These are phyloP conservation scores for Plodia interpunctella DNA, from an alignment of 1,140 invertebrate species.

Conservation along the genomic window DNA sequence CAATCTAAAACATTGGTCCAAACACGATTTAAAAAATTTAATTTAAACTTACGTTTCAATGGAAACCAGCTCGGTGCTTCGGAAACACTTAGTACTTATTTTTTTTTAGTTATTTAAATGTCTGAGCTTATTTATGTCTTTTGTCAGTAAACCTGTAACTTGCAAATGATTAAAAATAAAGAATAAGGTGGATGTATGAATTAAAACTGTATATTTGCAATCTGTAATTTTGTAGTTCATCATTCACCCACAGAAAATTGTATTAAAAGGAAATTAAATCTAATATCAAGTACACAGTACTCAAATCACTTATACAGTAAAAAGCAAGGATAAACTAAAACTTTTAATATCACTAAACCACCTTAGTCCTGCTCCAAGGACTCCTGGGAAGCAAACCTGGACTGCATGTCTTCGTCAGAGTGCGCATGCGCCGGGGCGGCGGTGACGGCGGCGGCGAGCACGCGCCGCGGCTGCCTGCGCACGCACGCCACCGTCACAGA, in stretches of 20 bases:
- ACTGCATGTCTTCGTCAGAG: neutral
- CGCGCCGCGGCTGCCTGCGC: conserved; percentile 29
- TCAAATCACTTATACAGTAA: neutral
- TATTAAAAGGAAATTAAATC: no score
- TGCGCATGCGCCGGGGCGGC: conserved; percentile 4
- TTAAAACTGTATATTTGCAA: no score
- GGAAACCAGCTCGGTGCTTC: neutral
- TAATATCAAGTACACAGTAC: no score
- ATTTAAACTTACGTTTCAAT: neutral
- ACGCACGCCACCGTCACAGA: conserved; percentile 32
- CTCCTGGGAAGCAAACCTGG: neutral
- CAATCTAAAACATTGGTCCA: conserved; percentile 35
- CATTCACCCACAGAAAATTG: no score
- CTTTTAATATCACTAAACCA: neutral
- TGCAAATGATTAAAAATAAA: no score
- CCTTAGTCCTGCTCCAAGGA: neutral
- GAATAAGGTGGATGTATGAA: no score
- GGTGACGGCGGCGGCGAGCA: neutral
- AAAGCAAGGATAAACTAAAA: neutral
- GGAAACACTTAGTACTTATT: no score
- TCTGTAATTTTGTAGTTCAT: no score
- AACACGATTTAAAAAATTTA: conserved; percentile 23
- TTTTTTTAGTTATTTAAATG: no score
- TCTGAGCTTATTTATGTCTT: no score
- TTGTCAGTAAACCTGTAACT: no score